Conservation (phyloP, 1,140 invertebrate species). For the Drosophila yakuba region DNA sequence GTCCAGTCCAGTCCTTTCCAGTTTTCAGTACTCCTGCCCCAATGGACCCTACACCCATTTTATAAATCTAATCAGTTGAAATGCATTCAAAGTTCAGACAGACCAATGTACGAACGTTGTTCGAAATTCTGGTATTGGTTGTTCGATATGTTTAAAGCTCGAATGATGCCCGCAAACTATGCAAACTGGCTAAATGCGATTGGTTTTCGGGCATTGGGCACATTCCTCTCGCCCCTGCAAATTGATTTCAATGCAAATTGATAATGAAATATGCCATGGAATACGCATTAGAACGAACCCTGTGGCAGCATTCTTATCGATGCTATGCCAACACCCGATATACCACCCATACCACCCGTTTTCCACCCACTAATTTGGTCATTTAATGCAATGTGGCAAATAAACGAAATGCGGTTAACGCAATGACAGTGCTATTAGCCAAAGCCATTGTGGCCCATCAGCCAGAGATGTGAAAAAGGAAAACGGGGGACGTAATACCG, state of each 20-base stretch:
- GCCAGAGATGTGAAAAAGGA: background rate
- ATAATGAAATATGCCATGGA: slow-evolving; percentile 45
- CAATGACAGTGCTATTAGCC: slow-evolving; percentile 50
- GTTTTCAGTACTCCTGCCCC: background rate
- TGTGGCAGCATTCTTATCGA: slow-evolving; percentile 23
- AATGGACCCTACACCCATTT: slow-evolving; percentile 9
- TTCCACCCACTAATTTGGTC: slow-evolving; percentile 13
- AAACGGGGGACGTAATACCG: background rate
- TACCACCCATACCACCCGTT: background rate
- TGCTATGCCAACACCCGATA: slow-evolving; percentile 13
- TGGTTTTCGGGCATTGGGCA: slow-evolving; percentile 32
- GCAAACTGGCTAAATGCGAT: slow-evolving; percentile 32
- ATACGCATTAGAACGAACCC: slow-evolving; percentile 29
- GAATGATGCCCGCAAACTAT: slow-evolving; percentile 46
- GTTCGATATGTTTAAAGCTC: slow-evolving; percentile 24
- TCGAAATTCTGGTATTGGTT: slow-evolving; percentile 5
- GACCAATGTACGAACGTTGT: slow-evolving; percentile 13
- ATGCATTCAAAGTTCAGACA: slow-evolving; percentile 16
- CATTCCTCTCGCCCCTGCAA: slow-evolving; percentile 9
- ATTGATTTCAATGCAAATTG: slow-evolving; percentile 45
- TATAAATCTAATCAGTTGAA: slow-evolving; percentile 45
- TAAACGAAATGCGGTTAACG: slow-evolving; percentile 48
- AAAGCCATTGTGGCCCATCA: slow-evolving; percentile 29
- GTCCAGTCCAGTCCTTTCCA: background rate
- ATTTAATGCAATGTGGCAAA: slow-evolving; percentile 50